Evolutionary conservation across 2,888 invertebrate species (phyloP).

Genomic region (Oegoconia quadripuncta): DNA sequence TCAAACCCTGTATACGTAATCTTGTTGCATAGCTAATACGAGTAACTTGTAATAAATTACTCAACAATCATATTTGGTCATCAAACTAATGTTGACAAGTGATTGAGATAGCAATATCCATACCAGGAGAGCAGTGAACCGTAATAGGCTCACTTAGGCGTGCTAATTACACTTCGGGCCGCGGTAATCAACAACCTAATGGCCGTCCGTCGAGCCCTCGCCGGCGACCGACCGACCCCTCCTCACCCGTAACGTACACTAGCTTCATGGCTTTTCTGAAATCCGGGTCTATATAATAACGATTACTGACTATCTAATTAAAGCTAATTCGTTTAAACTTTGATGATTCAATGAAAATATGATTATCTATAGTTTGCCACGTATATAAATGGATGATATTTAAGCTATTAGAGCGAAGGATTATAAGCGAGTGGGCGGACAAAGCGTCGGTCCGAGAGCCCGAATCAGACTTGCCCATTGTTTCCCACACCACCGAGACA

Average conservation of each 20-base stretch:
- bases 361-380: constrained; percentile 24
- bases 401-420: no score
- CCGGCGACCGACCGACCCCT: constrained; percentile 22
- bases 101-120: constrained; percentile 42
- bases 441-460: constrained; percentile 21
- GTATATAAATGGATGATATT: constrained; percentile 32
- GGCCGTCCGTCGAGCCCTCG: constrained; percentile 45
- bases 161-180: constrained; percentile 63
- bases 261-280: constrained; percentile 8
- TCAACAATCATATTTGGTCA: constrained; percentile 3
- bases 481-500: constrained; percentile 43
- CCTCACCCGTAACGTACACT: constrained; percentile 4
- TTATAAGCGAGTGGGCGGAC: constrained; percentile 34
- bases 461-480: constrained; percentile 51
- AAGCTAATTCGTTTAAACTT: background rate
- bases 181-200: constrained; percentile 64
- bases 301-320: background rate
- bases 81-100: constrained; percentile 31
- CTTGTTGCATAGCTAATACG: no score
- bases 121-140: constrained; percentile 50
- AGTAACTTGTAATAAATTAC: background rate
- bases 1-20: no score
- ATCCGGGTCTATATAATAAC: constrained; percentile 1
- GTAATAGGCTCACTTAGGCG: constrained; percentile 65
- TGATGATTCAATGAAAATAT: no score